These are phyloP conservation scores for Parus major DNA, from an alignment of 2,113 vertebrate genomes.

Conservation along the genomic window DNA sequence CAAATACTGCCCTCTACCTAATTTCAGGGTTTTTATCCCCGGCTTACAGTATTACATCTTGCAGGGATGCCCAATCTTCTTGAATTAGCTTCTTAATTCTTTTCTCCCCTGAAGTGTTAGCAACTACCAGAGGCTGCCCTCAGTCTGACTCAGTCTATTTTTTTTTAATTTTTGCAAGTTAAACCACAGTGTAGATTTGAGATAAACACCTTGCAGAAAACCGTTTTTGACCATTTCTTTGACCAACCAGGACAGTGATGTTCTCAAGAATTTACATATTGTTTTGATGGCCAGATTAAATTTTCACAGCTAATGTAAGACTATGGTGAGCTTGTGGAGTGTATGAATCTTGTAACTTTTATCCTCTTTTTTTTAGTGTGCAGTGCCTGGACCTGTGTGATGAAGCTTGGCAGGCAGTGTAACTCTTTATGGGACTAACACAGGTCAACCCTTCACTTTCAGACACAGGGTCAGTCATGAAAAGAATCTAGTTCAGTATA, in stretches of 20 bases:
- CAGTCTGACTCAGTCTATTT: background rate
- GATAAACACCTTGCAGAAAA: background rate
- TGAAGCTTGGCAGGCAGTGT: background rate
- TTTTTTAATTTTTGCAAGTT: background rate
- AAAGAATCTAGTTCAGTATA: background rate
- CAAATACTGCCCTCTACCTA: background rate
- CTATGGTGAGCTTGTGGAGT: background rate
- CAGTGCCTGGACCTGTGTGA: background rate
- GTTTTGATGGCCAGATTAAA: background rate
- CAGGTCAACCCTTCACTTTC: background rate
- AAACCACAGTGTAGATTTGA: background rate
- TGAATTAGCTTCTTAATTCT: background rate
- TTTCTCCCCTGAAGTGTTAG: background rate
- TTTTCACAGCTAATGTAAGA: background rate
- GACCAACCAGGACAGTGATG: background rate
- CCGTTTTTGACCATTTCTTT: background rate
- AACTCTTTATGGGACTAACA: background rate
- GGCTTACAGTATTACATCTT: background rate
- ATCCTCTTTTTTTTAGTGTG: background rate
- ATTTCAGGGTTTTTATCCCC: background rate
- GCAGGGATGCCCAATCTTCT: background rate
- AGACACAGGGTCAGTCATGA: background rate
- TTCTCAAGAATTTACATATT: background rate
- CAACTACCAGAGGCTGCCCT: background rate
- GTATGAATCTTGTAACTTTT: rapidly evolving